Conservation (phyloP, 2,797 vertebrate species). For the Selene dorsalis region DNA sequence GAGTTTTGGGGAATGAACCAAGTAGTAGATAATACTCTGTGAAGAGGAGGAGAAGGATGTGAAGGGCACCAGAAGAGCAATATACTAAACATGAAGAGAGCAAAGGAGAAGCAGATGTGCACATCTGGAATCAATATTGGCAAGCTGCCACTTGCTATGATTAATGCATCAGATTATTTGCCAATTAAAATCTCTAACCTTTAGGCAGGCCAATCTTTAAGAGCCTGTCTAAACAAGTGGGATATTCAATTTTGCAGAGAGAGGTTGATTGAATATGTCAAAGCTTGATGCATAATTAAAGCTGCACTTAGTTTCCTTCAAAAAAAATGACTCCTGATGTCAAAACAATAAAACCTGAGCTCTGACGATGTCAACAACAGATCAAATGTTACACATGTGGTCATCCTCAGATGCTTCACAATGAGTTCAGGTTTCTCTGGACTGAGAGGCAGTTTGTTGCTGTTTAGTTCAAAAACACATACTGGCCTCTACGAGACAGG, state of each 20-base stretch:
- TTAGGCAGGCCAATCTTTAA: slow-evolving; percentile 19
- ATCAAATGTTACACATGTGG: too few relatives aligned
- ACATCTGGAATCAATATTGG: slow-evolving; percentile 8
- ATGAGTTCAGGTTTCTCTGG: too few relatives aligned
- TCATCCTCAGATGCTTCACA: background rate
- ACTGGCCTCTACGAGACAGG: background rate
- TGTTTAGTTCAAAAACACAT: background rate
- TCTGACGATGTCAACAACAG: background rate
- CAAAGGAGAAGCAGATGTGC: background rate
- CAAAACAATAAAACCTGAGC: slow-evolving; percentile 1
- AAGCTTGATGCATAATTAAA: slow-evolving; percentile 15
- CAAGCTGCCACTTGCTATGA: slow-evolving; percentile 23
- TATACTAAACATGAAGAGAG: background rate
- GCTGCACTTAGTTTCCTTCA: background rate
- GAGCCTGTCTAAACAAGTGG: slow-evolving; percentile 15
- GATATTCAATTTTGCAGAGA: slow-evolving; percentile 20
- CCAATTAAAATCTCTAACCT: slow-evolving; percentile 34
- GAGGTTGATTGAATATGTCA: background rate
- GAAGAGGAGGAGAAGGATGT: slow-evolving; percentile 38
- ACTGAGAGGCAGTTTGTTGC: too few relatives aligned
- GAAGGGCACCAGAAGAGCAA: background rate
- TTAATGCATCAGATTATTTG: slow-evolving; percentile 27
- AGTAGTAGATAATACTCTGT: slow-evolving; percentile 96
- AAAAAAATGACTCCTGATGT: background rate
- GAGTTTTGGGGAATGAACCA: slow-evolving; percentile 91